phyloP scores from a whole-genome alignment of 2,113 vertebrate species.

The Puffinus mauretanicus region DNA sequence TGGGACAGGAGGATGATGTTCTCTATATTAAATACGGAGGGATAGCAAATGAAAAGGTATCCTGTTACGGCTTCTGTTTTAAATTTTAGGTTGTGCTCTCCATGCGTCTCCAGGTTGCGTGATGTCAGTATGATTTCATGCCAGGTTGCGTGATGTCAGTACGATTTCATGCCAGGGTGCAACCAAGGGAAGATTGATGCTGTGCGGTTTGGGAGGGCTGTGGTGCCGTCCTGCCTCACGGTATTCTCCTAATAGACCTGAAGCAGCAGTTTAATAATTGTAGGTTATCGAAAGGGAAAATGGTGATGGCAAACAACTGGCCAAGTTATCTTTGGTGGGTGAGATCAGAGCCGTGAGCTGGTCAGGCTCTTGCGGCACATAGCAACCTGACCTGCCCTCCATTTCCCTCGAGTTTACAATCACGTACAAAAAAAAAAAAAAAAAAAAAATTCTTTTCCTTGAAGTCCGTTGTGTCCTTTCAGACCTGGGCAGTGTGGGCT shows the following conservation, averaged over 20 bases:
- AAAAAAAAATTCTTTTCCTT: not conserved
- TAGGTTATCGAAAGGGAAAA: not conserved
- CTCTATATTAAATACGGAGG: not conserved
- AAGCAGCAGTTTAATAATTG: not conserved
- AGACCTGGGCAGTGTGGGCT: not conserved
- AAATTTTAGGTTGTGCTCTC: not conserved
- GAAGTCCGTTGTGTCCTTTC: not conserved
- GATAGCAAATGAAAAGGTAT: not conserved
- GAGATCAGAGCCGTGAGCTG: not conserved
- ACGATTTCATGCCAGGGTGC: not conserved
- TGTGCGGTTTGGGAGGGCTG: not conserved
- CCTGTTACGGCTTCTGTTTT: not conserved
- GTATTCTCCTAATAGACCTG: not conserved
- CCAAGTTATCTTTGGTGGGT: not conserved
- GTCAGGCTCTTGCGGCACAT: not conserved
- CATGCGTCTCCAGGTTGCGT: not conserved
- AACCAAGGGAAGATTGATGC: not conserved
- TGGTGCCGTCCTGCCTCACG: not conserved
- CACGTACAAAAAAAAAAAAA: not conserved
- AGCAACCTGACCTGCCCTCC: not conserved
- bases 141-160: conserved; percentile 27
- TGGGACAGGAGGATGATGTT: not conserved
- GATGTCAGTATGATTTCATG: not conserved
- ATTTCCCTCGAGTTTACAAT: not conserved
- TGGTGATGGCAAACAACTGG: not conserved